These are phyloP conservation scores for Gymnoscopelus microlampas DNA, from an alignment of 2,797 vertebrate genomes.

Conservation along the genomic window DNA sequence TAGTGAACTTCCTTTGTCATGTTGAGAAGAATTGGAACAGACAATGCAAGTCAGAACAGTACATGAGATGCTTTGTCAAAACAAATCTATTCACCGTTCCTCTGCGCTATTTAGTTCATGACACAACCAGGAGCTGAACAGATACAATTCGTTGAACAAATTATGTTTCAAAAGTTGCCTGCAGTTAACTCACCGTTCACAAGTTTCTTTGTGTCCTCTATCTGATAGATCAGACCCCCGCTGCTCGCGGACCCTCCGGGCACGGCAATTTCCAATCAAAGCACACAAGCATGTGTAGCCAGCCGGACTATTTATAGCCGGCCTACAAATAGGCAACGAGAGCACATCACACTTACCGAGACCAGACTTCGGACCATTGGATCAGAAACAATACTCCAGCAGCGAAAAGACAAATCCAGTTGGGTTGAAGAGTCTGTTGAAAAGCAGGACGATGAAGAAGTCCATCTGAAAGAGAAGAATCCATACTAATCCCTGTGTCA, in stretches of 20 bases:
- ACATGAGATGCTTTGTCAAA: constrained; percentile 15
- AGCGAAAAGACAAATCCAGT: background rate
- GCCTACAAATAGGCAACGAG: constrained; percentile 82
- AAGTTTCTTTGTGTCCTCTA: constrained; percentile 66
- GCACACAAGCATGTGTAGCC: constrained; percentile 77
- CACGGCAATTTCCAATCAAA: constrained; percentile 84
- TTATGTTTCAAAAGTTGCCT: constrained; percentile 6
- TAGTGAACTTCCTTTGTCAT: background rate
- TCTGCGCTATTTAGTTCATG: background rate
- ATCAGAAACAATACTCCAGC: constrained; percentile 32
- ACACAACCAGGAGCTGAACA: background rate
- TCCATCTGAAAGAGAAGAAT: background rate
- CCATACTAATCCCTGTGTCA: constrained; percentile 3
- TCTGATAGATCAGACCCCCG: constrained; percentile 69
- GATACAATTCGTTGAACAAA: background rate
- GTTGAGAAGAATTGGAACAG: background rate
- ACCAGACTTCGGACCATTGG: constrained; percentile 59
- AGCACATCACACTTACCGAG: constrained; percentile 81
- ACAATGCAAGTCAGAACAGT: constrained; percentile 9
- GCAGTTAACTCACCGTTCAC: constrained; percentile 70
- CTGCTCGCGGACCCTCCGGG: constrained; percentile 50
- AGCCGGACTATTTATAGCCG: constrained; percentile 82
- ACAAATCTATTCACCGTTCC: background rate
- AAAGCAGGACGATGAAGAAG: background rate
- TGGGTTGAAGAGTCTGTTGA: background rate